Base-by-base conservation (phyloP, 1,140 invertebrate genomes). In the Scaptomyza hsui region DNA sequence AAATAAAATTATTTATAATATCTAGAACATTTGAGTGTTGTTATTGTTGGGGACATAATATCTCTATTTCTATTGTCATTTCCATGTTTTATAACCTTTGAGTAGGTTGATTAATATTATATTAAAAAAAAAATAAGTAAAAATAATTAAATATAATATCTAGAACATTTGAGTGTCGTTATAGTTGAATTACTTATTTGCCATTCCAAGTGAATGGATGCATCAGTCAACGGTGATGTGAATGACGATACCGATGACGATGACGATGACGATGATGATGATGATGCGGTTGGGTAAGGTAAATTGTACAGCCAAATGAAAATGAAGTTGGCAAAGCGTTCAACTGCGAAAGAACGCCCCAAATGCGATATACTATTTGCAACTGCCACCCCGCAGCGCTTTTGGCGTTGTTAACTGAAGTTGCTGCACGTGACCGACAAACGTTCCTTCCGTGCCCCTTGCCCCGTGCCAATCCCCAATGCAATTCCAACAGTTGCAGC, bases 341-440 rank as follows among this genome's bases (percentile, higher is more conserved):
- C 63, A 75, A 72, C 60, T 71, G 64, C 68, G 7, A 62, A 72
- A 61, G 64, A 78, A 48, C 72, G 57, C 56, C 35, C 35, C 32
- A 29, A 21, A 29, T 7, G 6, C 6, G 26, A 29, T 29, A 29
- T 29, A 29, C 26, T 29, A 29, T 9, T 26, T 1, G 10, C 26
- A 44, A 13, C 41, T 16, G 19, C 35, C 24, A 29, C 26, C 16
- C 51, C 59, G 55, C 9, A 9, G 18, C 45, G 18, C 41, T 39
- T 18, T 15, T 56, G 45, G 56, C 47, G 45, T 44, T 24, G 74
- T 80, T 74, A 86, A 74, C 60, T 86, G 77, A 85, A 85, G 81
- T 86, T 77, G 77, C 37, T 53, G 81, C 81, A 85, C 81, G 81
- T 85, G 81, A 76, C 82, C 77, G 71, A 74, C 81, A 86, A 86